These are phyloP conservation scores for Galbula dea DNA, from an alignment of 2,113 vertebrate genomes.

Conservation along the genomic window DNA sequence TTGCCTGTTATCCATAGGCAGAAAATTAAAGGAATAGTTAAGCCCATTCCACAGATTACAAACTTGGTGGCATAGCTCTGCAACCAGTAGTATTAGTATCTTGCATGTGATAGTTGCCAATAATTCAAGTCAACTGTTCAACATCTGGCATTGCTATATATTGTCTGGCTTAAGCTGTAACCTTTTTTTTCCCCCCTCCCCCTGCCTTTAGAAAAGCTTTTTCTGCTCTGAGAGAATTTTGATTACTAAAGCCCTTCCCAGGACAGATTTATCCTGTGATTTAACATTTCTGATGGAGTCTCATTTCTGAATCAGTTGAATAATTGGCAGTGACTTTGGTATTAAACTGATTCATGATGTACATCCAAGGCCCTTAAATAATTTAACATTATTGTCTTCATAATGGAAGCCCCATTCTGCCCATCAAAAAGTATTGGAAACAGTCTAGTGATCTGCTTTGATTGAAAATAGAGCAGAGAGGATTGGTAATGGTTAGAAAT, in stretches of 20 bases:
- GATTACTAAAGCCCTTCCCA: constrained; percentile 10
- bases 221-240: constrained; percentile 19
- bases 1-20: constrained; percentile 37
- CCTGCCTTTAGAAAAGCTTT: constrained; percentile 25
- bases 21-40: constrained; percentile 44
- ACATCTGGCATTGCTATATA: constrained; percentile 61
- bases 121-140: constrained; percentile 55
- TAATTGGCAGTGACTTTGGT: constrained; percentile 37
- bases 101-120: constrained; percentile 38
- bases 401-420: not conserved
- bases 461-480: constrained; percentile 27
- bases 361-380: constrained; percentile 7
- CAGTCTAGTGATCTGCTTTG: constrained; percentile 9
- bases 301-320: not conserved
- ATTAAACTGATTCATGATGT: constrained; percentile 40
- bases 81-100: constrained; percentile 21
- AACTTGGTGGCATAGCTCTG: constrained; percentile 23
- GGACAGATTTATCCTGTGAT: constrained; percentile 42
- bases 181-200: not conserved
- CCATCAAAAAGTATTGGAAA: constrained; percentile 28
- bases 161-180: constrained; percentile 30
- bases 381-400: constrained; percentile 19
- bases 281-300: constrained; percentile 25
- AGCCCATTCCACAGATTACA: constrained; percentile 1
- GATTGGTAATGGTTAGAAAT: constrained; percentile 3